These are phyloP conservation scores for Megaptera novaeangliae DNA, from an alignment of 2,113 vertebrate species.

Conservation along the genomic window DNA sequence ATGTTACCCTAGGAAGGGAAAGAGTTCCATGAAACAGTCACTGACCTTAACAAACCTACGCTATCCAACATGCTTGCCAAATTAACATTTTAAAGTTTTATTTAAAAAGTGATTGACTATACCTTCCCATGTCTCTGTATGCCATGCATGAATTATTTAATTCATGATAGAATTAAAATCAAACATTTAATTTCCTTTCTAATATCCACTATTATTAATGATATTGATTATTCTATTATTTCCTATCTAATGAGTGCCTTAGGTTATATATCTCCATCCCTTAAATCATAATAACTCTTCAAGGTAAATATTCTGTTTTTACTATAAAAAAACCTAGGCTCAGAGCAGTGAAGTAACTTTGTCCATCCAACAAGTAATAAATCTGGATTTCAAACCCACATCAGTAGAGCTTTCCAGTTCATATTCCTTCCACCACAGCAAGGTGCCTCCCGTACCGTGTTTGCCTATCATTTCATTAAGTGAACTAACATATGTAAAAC, in stretches of 20 bases:
- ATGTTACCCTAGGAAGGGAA: background rate
- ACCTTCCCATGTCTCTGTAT: background rate
- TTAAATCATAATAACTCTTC: background rate
- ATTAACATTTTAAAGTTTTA: background rate
- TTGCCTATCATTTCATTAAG: background rate
- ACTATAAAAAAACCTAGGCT: background rate
- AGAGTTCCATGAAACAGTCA: background rate
- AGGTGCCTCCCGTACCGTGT: background rate
- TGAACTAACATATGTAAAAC: background rate
- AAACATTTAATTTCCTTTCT: conserved; percentile 2
- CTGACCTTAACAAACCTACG: background rate
- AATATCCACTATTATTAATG: background rate
- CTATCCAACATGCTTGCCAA: background rate
- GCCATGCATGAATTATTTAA: background rate
- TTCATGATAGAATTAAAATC: background rate
- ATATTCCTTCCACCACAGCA: background rate
- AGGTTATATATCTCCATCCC: background rate
- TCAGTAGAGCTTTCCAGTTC: background rate
- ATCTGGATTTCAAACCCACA: background rate
- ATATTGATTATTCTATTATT: background rate
- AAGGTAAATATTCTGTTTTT: background rate
- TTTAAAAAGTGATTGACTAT: background rate
- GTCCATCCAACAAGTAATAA: background rate
- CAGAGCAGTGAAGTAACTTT: background rate
- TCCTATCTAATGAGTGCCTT: background rate